These are phyloP conservation scores for Drosophila punjabiensis DNA, from an alignment of 1,140 invertebrate genomes.

Conservation along the genomic window DNA sequence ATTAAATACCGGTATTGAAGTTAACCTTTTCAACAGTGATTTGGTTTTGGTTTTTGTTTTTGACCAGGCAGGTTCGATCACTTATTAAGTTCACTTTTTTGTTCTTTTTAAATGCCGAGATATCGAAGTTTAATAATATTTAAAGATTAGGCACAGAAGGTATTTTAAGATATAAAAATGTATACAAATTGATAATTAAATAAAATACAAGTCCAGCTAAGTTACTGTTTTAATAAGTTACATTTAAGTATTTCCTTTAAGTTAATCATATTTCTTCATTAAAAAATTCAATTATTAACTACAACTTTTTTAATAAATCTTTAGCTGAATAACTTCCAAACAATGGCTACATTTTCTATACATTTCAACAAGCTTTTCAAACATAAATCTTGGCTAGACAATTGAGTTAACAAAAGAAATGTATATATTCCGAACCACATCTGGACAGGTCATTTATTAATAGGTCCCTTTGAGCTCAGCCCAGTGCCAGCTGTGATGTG, in stretches of 20 bases:
- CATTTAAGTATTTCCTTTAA: too few relatives aligned
- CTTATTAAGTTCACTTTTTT: not conserved
- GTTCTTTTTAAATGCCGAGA: not conserved
- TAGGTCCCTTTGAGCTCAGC: conserved; percentile 19
- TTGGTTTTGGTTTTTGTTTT: not conserved
- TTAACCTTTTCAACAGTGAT: conserved; percentile 12
- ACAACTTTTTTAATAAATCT: not conserved
- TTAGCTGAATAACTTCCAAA: not conserved
- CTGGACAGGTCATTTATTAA: conserved; percentile 24
- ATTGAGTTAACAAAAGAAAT: conserved; percentile 21
- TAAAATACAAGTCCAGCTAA: too few relatives aligned
- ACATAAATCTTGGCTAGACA: conserved; percentile 12
- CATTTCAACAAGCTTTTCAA: not conserved
- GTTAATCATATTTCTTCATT: not conserved
- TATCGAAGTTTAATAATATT: not conserved
- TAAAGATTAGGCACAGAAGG: not conserved
- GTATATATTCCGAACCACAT: not conserved
- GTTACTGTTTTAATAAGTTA: too few relatives aligned
- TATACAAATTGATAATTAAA: not conserved
- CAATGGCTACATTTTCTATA: conserved; percentile 10
- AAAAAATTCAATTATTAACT: not conserved
- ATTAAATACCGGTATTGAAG: conserved; percentile 7
- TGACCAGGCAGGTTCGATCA: not conserved
- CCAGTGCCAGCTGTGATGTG: conserved; percentile 8
- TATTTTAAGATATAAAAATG: not conserved